These are phyloP conservation scores for Pardosa pseudoannulata DNA, from an alignment of 2,888 invertebrate species.

Conservation along the genomic window DNA sequence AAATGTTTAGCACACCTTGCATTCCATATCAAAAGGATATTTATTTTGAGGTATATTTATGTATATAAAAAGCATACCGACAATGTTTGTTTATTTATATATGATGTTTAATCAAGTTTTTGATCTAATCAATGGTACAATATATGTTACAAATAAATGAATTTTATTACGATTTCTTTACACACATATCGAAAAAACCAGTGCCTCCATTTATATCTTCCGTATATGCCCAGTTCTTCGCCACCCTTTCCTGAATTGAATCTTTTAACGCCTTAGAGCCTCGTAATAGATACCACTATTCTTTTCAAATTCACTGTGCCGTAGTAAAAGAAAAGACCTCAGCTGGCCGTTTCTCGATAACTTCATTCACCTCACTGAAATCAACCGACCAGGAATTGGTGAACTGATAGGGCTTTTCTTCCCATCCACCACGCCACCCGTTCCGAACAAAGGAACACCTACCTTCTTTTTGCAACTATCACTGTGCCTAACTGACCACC, in stretches of 20 bases:
- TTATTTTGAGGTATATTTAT: too few relatives aligned
- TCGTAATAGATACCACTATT: constrained; percentile 53
- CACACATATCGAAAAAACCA: too few relatives aligned
- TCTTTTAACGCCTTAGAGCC: constrained; percentile 61
- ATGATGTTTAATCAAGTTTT: too few relatives aligned
- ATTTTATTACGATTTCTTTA: too few relatives aligned
- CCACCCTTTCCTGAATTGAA: constrained; percentile 12
- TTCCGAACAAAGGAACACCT: constrained; percentile 26
- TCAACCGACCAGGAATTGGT: constrained; percentile 65
- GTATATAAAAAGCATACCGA: too few relatives aligned
- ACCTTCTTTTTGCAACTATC: constrained; percentile 59
- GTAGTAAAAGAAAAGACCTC: constrained; percentile 49
- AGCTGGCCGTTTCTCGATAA: constrained; percentile 67
- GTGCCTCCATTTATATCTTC: constrained; percentile 22
- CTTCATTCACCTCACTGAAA: constrained; percentile 71
- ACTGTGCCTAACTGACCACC: constrained; percentile 48
- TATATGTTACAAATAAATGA: too few relatives aligned
- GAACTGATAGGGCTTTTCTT: constrained; percentile 53
- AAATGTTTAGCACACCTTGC: too few relatives aligned
- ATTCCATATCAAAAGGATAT: too few relatives aligned
- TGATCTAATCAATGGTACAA: too few relatives aligned
- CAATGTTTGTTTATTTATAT: too few relatives aligned
- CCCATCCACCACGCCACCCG: constrained; percentile 28
- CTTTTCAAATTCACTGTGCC: constrained; percentile 1
- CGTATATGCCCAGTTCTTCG: constrained; percentile 33